These are phyloP conservation scores for Meteorus cinctellus DNA, from an alignment of 2,888 invertebrate species.

Conservation along the genomic window DNA sequence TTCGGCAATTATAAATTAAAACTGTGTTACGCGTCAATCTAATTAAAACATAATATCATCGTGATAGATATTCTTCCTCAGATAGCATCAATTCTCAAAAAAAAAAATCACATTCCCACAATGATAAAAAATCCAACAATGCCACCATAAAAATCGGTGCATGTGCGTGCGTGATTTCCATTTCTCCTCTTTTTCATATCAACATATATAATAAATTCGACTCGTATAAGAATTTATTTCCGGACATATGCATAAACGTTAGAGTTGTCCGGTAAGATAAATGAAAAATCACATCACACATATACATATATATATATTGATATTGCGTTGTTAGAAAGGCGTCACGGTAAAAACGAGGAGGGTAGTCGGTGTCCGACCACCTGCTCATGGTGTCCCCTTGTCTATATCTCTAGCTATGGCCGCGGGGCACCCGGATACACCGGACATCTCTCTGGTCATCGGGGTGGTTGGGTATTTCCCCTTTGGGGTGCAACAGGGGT, in stretches of 20 bases:
- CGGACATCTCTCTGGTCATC: conserved; percentile 47
- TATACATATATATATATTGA: conserved; percentile 21
- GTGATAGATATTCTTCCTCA: too few relatives aligned
- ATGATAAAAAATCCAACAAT: neutral
- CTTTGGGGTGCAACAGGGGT: conserved; percentile 25
- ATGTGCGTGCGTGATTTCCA: neutral
- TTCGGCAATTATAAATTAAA: too few relatives aligned
- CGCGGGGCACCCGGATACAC: conserved; percentile 37
- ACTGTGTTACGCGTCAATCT: too few relatives aligned
- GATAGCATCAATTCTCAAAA: neutral
- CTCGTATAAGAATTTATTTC: conserved; percentile 34
- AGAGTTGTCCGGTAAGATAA: conserved; percentile 26
- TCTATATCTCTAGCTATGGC: conserved; percentile 22
- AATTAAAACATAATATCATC: too few relatives aligned
- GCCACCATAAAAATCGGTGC: neutral
- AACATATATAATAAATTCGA: conserved; percentile 20
- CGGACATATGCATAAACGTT: conserved; percentile 36
- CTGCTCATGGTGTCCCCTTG: conserved; percentile 47
- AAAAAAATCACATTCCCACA: conserved; percentile 21
- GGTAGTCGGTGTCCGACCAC: conserved; percentile 48
- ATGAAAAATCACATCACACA: conserved; percentile 37
- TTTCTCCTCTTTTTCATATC: neutral
- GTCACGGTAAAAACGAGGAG: conserved; percentile 31
- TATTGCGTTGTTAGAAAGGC: conserved; percentile 35
- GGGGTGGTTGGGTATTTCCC: conserved; percentile 30